Base-by-base conservation (phyloP, 1,140 invertebrate genomes). In the Popillia japonica region DNA sequence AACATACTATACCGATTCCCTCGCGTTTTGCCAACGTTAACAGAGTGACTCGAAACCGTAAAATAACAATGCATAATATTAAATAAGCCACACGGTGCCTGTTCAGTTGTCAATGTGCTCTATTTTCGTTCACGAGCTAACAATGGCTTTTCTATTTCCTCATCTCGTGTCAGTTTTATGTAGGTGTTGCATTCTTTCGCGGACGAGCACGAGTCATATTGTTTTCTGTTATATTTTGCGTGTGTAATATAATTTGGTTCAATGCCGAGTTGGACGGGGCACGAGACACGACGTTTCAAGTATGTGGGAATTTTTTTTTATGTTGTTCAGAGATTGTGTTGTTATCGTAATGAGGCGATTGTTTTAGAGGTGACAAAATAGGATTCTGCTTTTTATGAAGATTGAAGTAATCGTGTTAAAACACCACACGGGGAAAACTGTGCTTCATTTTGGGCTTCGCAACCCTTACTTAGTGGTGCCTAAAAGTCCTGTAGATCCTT, bases 221-320 rank as follows among this genome's bases (percentile, higher is more conserved):
- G 44, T 48, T 48, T 48, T 9, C 11, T 48, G 44, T 48, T 48
- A 48, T 48, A 48, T 48, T 48, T 48, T n/a, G 44, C 44, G 44
- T 48, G 44, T n/a, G 44, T 48, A 48, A 48, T 48, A 48, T 48
- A 48, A 48, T 48, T 48, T 48, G 17, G 44, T 48, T 48, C 44
- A 48, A 48, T 48, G 44, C 10, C 44, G 44, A 10, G 11, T 14
- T 48, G 44, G n/a, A n/a, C 44, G 44, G 11, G 17, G 44, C 44
- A 48, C 44, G 44, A 48, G 44, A 14, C 17, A 14, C n/a, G n/a
- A 48, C 44, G 8, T 4, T 48, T 48, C 11, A 48, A 48, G 17
- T 48, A n/a, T 48, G 44, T 10, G 44, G 17, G 17, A n/a, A n/a
- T n/a, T n/a, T n/a, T n/a, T n/a, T 11, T 11, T 48, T 48, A 10